A percentile compares a stretch with the other conserved stretches of the same genome.
Evolutionary conservation across 1,140 invertebrate genomes (phyloP).

Genomic region (Harlomillsia oculata): DNA sequence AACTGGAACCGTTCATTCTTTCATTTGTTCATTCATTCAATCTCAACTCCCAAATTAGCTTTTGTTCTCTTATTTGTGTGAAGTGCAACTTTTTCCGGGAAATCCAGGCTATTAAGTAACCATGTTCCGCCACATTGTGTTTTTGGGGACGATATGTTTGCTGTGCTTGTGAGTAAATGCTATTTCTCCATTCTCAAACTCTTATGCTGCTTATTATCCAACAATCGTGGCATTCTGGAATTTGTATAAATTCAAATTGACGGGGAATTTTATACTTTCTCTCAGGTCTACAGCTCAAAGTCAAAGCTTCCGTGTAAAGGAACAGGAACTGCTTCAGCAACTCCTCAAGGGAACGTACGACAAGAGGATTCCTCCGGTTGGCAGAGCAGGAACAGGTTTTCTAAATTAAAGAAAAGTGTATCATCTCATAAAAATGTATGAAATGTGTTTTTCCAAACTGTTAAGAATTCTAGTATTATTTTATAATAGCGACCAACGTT

Average conservation of each 20-base stretch:
- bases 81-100: no score
- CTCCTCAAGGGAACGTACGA: not conserved
- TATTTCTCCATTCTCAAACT: no score
- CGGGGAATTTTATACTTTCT: not conserved
- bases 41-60: no score
- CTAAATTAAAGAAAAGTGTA: not conserved
- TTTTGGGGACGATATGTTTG: not conserved
- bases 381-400: not conserved
- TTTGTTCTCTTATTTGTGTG: no score
- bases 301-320: not conserved
- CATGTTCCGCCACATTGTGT: no score
- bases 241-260: not conserved
- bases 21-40: no score
- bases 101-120: no score
- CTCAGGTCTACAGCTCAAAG: not conserved
- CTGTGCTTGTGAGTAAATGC: no score
- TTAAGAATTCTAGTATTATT: not conserved
- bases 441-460: not conserved
- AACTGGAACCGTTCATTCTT: no score
- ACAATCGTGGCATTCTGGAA: not conserved
- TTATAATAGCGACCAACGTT: constrained; percentile 32
- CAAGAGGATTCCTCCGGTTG: not conserved
- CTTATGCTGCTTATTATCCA: not conserved
- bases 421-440: not conserved
- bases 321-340: not conserved